Percentiles rank a stretch among this genome's conserved stretches.
Evolutionary conservation across 2,888 invertebrate genomes (phyloP).

Genomic region (Yponomeuta cagnagella): DNA sequence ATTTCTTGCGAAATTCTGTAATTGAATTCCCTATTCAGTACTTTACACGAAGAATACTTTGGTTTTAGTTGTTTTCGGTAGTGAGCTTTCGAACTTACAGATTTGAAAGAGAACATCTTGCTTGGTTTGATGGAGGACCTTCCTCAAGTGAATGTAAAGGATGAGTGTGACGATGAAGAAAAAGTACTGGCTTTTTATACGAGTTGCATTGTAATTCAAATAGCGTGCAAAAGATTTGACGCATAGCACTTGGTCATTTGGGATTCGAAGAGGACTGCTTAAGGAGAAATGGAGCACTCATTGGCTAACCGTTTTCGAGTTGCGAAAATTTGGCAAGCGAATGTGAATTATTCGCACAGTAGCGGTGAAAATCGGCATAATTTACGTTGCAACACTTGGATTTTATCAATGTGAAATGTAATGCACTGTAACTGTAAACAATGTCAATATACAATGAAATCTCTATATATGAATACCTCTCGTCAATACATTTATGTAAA

Average conservation of each 20-base stretch:
- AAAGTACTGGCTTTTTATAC: constrained; percentile 61
- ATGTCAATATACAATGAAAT: no score
- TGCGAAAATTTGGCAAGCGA: constrained; percentile 45
- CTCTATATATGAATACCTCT: no score
- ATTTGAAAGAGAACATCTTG: constrained; percentile 71
- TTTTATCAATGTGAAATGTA: no score
- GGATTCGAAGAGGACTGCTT: constrained; percentile 57
- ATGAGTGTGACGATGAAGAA: constrained; percentile 53
- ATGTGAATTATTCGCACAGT: constrained; percentile 27
- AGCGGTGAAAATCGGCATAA: not conserved
- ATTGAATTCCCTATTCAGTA: not conserved
- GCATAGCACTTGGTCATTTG: constrained; percentile 60
- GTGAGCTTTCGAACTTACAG: constrained; percentile 46
- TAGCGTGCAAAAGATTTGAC: constrained; percentile 60
- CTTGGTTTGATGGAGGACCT: constrained; percentile 55
- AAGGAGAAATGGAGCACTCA: constrained; percentile 65
- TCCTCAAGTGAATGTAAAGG: constrained; percentile 63
- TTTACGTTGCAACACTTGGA: not conserved
- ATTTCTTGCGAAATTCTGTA: no score
- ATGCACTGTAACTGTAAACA: no score
- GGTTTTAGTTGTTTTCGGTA: not conserved
- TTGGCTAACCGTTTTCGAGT: constrained; percentile 52
- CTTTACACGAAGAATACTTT: no score
- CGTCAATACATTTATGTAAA: no score
- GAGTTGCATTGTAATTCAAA: constrained; percentile 58